Conservation (phyloP, 2,797 vertebrate genomes). For the Scleropages formosus region DNA sequence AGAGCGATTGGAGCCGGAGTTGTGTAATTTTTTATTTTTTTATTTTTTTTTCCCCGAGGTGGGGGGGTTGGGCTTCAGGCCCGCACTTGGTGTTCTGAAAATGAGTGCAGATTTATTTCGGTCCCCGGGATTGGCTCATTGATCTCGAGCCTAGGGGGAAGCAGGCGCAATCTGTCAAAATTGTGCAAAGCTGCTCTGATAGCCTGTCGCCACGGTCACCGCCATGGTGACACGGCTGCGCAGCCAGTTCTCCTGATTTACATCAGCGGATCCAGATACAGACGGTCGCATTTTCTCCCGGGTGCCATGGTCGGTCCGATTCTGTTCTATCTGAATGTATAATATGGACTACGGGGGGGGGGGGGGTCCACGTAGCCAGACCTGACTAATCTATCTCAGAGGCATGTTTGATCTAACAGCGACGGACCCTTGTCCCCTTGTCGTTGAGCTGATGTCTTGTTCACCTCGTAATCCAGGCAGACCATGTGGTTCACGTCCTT, state of each 20-base stretch:
- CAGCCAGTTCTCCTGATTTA: not conserved
- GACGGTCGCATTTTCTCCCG: not conserved
- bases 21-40: too few relatives aligned
- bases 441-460: too few relatives aligned
- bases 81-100: slow-evolving; percentile 16
- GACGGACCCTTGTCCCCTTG: too few relatives aligned
- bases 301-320: not conserved
- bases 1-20: not conserved
- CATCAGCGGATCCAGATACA: not conserved
- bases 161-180: slow-evolving; percentile 6
- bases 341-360: too few relatives aligned
- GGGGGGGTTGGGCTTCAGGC: not conserved
- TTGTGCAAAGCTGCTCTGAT: not conserved
- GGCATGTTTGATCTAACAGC: too few relatives aligned
- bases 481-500: too few relatives aligned
- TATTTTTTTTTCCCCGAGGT: too few relatives aligned
- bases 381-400: too few relatives aligned
- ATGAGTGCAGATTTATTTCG: slow-evolving; percentile 17
- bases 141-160: not conserved
- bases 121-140: not conserved
- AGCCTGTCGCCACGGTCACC: not conserved
- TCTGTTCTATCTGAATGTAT: too few relatives aligned
- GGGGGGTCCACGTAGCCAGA: too few relatives aligned
- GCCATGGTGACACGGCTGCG: not conserved
- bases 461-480: too few relatives aligned